Conservation (phyloP, 2,797 vertebrate species). For the Karalla daura region DNA sequence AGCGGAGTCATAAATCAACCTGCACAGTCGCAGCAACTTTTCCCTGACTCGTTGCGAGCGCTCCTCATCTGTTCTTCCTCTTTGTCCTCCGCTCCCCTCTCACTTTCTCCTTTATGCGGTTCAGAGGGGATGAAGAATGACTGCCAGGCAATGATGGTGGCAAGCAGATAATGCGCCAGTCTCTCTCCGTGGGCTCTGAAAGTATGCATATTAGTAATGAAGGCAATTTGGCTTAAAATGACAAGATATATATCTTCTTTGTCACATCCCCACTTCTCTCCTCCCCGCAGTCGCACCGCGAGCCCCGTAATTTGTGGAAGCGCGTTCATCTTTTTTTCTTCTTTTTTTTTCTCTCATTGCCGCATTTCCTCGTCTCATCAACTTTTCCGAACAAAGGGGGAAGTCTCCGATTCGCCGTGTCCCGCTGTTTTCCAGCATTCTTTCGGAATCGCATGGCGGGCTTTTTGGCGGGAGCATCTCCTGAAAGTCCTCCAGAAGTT, state of each 20-base stretch:
- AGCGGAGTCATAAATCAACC: slow-evolving; percentile 65
- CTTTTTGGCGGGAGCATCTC: slow-evolving; percentile 65
- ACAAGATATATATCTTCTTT: slow-evolving; percentile 24
- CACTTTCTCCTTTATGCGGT: slow-evolving; percentile 21
- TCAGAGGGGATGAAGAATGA: slow-evolving; percentile 31
- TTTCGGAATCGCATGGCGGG: slow-evolving; percentile 53
- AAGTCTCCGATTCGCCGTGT: slow-evolving; percentile 47
- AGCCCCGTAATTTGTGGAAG: slow-evolving; percentile 33
- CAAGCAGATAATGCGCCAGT: not conserved
- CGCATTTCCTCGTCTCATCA: slow-evolving; percentile 47
- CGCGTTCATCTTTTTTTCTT: not conserved
- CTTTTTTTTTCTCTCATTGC: slow-evolving; percentile 29
- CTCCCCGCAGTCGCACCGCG: slow-evolving; percentile 14
- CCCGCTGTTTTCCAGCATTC: slow-evolving; percentile 55
- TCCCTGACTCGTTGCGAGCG: slow-evolving; percentile 39
- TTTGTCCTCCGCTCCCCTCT: slow-evolving; percentile 10
- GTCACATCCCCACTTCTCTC: slow-evolving; percentile 10
- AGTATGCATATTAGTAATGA: slow-evolving; percentile 26
- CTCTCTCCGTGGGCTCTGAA: too few relatives aligned
- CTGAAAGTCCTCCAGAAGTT: slow-evolving; percentile 68
- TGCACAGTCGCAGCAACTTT: slow-evolving; percentile 52
- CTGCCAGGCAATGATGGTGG: slow-evolving; percentile 8
- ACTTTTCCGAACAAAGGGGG: slow-evolving; percentile 56
- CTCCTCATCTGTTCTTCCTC: slow-evolving; percentile 36
- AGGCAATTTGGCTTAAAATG: slow-evolving; percentile 23